Evolutionary conservation across 2,113 vertebrate genomes (phyloP), one percentile per base, ranked within the genome.

Genomic region (Urocynchramus pylzowi): DNA sequence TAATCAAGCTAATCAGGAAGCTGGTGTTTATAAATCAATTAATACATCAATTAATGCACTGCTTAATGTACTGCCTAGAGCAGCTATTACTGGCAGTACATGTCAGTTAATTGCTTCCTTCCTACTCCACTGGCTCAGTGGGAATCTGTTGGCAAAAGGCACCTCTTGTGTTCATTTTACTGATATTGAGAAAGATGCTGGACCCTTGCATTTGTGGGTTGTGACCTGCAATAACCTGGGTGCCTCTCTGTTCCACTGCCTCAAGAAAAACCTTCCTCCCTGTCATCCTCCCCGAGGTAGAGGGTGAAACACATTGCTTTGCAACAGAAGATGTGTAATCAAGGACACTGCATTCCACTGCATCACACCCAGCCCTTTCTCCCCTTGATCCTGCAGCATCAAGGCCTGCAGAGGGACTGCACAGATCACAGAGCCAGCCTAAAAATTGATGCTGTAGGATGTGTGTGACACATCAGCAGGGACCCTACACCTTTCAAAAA

Each of bases 21-120:
- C 30, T 71, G 27, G n/a, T 90, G 93, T 95, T 96, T 96, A 94
- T 92, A 92, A 95, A 95, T 96, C 90, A 95, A 97, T 96, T 95
- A 97, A 96, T 96, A 95, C 67, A 90, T 88, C 94, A 97, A 96
- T 95, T 97, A 97, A 94, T 94, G 81, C 37, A 59, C 67, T 80
- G 69, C 47, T 91, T 95, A 96, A 91, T 95, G 73, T 95, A 87
- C 84, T 91, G 87, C 95, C 84, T 96, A 76, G 71, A 94, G 90
- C 50, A 93, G 78, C 90, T 96, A 63, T 95, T 96, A 88, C 85
- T 91, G 82, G 54, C 65, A 95, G 54, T 90, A 80, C 41, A 45
- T 73, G 69, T 28, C 65, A 80, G 64, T 86, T 95, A 95, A 95
- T 92, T 95, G 86, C 75, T 96, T 96, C 89, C 81, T 90, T 93